These are phyloP conservation scores for Gavia stellata DNA, from an alignment of 2,113 vertebrate species.

Conservation along the genomic window DNA sequence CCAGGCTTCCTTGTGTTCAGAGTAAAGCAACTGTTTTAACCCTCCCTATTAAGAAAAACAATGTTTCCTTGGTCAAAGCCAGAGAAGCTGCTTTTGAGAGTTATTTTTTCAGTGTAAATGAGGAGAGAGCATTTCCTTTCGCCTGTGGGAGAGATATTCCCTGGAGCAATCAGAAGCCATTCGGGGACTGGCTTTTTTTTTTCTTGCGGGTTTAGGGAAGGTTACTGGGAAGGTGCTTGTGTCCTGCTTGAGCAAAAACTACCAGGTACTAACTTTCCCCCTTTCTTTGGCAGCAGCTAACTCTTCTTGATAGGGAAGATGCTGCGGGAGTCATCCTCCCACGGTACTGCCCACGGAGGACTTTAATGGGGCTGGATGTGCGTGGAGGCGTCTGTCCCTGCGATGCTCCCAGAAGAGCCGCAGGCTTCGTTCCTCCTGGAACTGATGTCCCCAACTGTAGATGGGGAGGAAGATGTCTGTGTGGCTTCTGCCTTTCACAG, in stretches of 20 bases:
- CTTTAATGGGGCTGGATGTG: neutral
- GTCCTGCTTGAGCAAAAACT: neutral
- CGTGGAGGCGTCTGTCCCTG: neutral
- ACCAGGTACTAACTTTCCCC: neutral
- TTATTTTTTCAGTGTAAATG: neutral
- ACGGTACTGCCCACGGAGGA: rapidly evolving
- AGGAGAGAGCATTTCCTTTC: neutral
- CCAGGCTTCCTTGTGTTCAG: neutral
- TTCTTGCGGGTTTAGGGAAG: neutral
- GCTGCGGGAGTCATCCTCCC: neutral
- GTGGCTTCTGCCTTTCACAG: neutral
- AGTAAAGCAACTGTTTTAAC: neutral
- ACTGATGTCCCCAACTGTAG: neutral
- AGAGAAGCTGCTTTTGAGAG: neutral
- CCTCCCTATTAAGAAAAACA: neutral
- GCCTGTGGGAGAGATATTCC: constrained; percentile 6
- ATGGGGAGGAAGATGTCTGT: neutral
- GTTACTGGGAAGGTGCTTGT: neutral
- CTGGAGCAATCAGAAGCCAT: neutral
- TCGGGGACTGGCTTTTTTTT: neutral
- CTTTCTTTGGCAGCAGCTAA: neutral
- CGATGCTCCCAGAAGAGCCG: neutral
- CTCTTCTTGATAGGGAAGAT: neutral
- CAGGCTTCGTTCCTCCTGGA: neutral
- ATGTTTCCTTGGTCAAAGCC: neutral